phyloP scores from a whole-genome alignment of 2,888 invertebrate species.

The Apamea monoglypha region DNA sequence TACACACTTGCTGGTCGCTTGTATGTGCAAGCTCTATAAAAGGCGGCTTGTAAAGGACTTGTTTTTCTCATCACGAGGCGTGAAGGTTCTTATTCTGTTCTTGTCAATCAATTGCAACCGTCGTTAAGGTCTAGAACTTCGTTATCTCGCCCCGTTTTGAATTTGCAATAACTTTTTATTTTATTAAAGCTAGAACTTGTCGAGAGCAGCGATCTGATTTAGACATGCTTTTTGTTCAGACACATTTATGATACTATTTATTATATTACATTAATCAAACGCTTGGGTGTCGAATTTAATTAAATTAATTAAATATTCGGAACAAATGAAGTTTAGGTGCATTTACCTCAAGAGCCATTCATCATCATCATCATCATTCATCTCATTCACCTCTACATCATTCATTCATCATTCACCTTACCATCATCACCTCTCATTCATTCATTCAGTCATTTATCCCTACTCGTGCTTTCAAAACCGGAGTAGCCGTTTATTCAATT shows the following conservation, averaged over 20 bases:
- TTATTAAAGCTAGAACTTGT: conserved; percentile 7
- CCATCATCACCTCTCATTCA: no score
- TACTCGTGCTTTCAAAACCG: not conserved
- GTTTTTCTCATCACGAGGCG: conserved; percentile 72
- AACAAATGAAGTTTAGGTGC: not conserved
- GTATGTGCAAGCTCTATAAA: conserved; percentile 58
- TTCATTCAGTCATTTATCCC: no score
- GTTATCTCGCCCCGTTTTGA: conserved; percentile 68
- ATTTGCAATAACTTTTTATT: conserved; percentile 57
- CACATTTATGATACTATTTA: not conserved
- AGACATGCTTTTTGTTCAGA: conserved; percentile 8
- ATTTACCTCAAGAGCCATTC: not conserved
- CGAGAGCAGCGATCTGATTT: conserved; percentile 4
- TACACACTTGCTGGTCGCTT: conserved; percentile 35
- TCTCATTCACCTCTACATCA: no score
- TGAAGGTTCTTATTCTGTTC: conserved; percentile 75
- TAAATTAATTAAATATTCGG: not conserved
- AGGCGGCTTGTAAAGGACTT: conserved; percentile 63
- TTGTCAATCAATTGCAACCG: conserved; percentile 75
- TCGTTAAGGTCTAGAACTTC: conserved; percentile 72
- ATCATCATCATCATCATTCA: no score
- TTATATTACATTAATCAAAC: not conserved
- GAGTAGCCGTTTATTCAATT: not conserved
- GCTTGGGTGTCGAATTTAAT: not conserved
- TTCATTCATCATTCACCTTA: no score